Base-by-base conservation (phyloP, 2,888 invertebrate species). In the Tipula helvola region DNA sequence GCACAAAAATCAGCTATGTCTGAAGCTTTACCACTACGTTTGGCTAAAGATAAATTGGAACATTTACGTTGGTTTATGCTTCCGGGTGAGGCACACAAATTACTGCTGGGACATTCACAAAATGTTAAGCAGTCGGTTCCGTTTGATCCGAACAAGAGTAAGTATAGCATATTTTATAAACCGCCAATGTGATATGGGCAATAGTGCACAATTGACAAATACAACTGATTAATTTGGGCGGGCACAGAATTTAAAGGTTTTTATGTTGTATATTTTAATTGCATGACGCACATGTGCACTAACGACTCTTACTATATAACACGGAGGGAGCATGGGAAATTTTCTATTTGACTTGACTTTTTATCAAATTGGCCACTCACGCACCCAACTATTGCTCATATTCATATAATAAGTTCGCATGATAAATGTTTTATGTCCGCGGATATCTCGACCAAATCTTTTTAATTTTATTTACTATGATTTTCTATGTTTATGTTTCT, bases 61-160 rank as follows among this genome's bases (percentile, higher is more conserved):
- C 93, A 93, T 87, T 92, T 97, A 13, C 93, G 97, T 88, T 98
- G 97, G 97, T 98, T 97, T 91, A 95, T 97, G 93, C 91, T 97
- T 86, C 97, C 97, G 0, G 95, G 95, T 90, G 97, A 98, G 92
- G 97, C 97, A 0, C 95, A 96, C 89, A 94, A 95, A 88, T 93
- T 96, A 47, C 91, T 96, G 1, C 92, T 95, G 0, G 95, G 95
- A 28, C 94, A 94, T 89, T 95, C 95, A 71, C 95, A 94, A 87
- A 96, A 95, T 89, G 95, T 96, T 8, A 96, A 96, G 91, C 95
- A 96, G 87, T 93, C 94, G 88, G 95, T 95, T 88, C 96, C 96
- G 87, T 96, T 96, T 89, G 94, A 95, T 90, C 96, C 96, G 0
- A 92, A 93, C 57, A 92, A 93, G 57, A 94, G 87, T 83, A 42